Base-by-base conservation (phyloP, 2,113 vertebrate genomes). In the Martes martes region DNA sequence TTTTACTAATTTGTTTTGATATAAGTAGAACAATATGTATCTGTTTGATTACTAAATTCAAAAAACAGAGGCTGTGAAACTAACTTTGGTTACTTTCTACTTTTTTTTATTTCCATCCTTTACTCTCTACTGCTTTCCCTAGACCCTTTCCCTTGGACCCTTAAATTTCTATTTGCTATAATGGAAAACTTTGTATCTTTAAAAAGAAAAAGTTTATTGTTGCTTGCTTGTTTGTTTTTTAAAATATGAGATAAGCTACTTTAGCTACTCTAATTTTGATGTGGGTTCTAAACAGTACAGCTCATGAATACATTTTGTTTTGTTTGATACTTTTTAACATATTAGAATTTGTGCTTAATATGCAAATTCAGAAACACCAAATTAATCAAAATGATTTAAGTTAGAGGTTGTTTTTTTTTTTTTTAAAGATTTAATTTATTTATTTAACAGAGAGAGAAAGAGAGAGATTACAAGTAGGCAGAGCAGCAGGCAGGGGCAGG, bases 351-450 rank as follows among this genome's bases (percentile, higher is more conserved):
- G 39, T 93, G 39, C 84, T 95, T 87, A 79, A 90, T 76, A 96
- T 89, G 26, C n/a, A 96, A 80, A 89, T 88, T 93, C 73, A 36
- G 71, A 89, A 95, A 85, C 42, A 96, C 16, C 73, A 86, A 81
- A 91, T 42, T 79, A 76, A 95, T 85, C 39, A 91, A 79, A 91
- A 78, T 97, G 2, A 93, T 69, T 83, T 98, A 36, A 94, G 45
- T 90, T 69, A 76, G 57, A 16, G 19, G 23, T 6, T 59, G n/a
- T 92, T 96, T 85, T 52, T 52, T 52, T 39, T 96, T 85, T 79
- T 39, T 52, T 52, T 52, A 1, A 52, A 55, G 52, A 55, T 55
- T 55, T 52, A 16, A 16, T 52, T 55, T 55, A 55, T 55, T 55
- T 55, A 18, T 18, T 55, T 18, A 55, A 55, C 16, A 52, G 52